Conservation (phyloP, 2,113 vertebrate species). For the Etheostoma spectabile region DNA sequence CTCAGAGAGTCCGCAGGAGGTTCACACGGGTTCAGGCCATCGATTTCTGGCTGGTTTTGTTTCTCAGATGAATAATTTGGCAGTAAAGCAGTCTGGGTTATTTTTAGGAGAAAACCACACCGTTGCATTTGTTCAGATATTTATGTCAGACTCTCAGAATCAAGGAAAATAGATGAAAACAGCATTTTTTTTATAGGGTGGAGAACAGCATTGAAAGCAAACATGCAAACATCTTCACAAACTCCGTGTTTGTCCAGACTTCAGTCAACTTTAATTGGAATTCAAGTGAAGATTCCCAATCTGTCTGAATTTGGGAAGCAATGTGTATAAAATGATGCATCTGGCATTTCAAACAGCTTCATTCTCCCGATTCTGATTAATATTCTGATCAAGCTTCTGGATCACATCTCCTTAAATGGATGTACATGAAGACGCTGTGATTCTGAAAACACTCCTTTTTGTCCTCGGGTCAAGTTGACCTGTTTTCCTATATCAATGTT, state of each 20-base stretch:
- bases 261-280: neutral
- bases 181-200: neutral
- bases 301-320: neutral
- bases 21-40: slow-evolving; percentile 8
- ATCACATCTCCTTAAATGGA: neutral
- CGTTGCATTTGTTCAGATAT: slow-evolving; percentile 13
- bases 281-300: neutral
- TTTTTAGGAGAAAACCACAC: slow-evolving; percentile 34
- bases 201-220: neutral
- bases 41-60: slow-evolving; percentile 33
- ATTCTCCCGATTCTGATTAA: neutral
- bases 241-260: neutral
- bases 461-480: too few species aligned
- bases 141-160: slow-evolving; percentile 7
- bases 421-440: neutral
- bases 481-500: too few species aligned
- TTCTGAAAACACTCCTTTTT: neutral
- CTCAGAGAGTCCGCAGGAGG: slow-evolving; percentile 21
- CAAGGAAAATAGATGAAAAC: neutral
- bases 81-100: slow-evolving; percentile 7
- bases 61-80: slow-evolving; percentile 23
- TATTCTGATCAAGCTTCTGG: neutral
- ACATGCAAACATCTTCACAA: too few species aligned
- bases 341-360: neutral
- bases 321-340: neutral